These are phyloP conservation scores for Siniperca scherzeri DNA, from an alignment of 2,797 vertebrate genomes.

Conservation along the genomic window DNA sequence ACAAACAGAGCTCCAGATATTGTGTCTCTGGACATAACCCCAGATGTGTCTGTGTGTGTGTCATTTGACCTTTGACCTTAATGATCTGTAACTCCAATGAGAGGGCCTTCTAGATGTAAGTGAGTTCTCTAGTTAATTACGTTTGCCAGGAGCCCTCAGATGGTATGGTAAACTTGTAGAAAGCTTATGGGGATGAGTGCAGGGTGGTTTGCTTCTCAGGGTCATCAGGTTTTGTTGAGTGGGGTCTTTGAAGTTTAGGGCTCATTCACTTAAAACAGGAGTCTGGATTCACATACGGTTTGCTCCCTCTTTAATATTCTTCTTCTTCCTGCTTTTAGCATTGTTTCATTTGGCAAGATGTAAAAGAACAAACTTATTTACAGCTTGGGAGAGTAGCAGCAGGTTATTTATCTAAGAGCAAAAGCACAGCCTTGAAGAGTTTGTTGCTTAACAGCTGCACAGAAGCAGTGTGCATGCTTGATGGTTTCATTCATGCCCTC, in stretches of 20 bases:
- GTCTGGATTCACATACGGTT: not conserved
- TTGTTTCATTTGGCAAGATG: slow-evolving; percentile 12
- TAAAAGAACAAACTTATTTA: slow-evolving; percentile 10
- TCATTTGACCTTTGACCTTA: slow-evolving; percentile 65
- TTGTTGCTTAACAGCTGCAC: slow-evolving; percentile 28
- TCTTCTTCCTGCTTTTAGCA: not conserved
- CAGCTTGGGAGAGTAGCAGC: not conserved
- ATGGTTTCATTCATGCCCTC: not conserved
- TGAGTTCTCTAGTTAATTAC: slow-evolving; percentile 44
- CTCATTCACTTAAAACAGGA: slow-evolving; percentile 7
- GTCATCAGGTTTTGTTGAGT: slow-evolving; percentile 37
- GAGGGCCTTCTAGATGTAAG: slow-evolving; percentile 17
- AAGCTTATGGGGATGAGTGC: slow-evolving; percentile 13
- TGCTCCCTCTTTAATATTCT: slow-evolving; percentile 11
- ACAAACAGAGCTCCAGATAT: slow-evolving; percentile 51
- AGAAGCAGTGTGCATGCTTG: not conserved
- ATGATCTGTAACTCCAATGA: slow-evolving; percentile 26
- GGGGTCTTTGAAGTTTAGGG: slow-evolving; percentile 46
- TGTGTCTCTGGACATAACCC: slow-evolving; percentile 31
- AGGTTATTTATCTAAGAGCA: not conserved
- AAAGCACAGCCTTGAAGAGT: slow-evolving; percentile 19
- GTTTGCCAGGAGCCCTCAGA: slow-evolving; percentile 56
- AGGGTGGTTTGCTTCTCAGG: slow-evolving; percentile 11
- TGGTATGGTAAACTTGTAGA: slow-evolving; percentile 40
- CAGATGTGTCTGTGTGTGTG: slow-evolving; percentile 50